Conservation (phyloP, 2,888 invertebrate genomes). For the Sphaerophoria rueppellii region DNA sequence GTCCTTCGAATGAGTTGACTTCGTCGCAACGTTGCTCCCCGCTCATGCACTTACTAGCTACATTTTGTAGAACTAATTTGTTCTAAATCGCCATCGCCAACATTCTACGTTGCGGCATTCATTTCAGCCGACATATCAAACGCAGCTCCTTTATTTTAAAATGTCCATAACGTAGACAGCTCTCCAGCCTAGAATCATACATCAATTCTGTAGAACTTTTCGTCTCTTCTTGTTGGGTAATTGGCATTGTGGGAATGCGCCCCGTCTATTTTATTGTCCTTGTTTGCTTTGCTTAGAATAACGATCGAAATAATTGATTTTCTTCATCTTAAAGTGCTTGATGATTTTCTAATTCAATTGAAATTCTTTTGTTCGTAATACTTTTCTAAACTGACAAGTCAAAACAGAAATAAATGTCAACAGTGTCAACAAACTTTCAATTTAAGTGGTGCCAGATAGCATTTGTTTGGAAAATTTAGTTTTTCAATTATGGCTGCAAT, state of each 20-base stretch:
- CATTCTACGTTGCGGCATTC: conserved; percentile 78
- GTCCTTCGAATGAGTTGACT: conserved; percentile 73
- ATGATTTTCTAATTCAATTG: too few relatives aligned
- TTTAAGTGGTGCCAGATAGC: too few relatives aligned
- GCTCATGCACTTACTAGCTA: conserved; percentile 78
- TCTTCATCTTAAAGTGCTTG: too few relatives aligned
- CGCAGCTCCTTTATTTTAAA: conserved; percentile 80
- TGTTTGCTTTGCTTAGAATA: conserved; percentile 74
- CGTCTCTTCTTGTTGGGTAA: conserved; percentile 32
- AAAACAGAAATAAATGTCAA: too few relatives aligned
- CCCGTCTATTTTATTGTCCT: conserved; percentile 64
- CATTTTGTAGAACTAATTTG: conserved; percentile 76
- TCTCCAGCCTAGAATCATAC: conserved; percentile 72
- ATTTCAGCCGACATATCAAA: conserved; percentile 81
- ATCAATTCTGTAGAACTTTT: conserved; percentile 30
- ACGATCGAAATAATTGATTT: conserved; percentile 79
- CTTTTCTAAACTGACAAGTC: too few relatives aligned
- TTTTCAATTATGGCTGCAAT: too few relatives aligned
- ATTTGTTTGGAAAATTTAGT: too few relatives aligned
- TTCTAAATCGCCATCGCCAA: conserved; percentile 43
- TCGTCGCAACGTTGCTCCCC: conserved; percentile 77
- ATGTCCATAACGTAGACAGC: conserved; percentile 79
- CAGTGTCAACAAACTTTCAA: too few relatives aligned
- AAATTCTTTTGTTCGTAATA: too few relatives aligned
- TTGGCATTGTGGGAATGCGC: too few relatives aligned